Evolutionary conservation across 1,140 invertebrate genomes (phyloP).

Genomic region (Eriosoma lanigerum): DNA sequence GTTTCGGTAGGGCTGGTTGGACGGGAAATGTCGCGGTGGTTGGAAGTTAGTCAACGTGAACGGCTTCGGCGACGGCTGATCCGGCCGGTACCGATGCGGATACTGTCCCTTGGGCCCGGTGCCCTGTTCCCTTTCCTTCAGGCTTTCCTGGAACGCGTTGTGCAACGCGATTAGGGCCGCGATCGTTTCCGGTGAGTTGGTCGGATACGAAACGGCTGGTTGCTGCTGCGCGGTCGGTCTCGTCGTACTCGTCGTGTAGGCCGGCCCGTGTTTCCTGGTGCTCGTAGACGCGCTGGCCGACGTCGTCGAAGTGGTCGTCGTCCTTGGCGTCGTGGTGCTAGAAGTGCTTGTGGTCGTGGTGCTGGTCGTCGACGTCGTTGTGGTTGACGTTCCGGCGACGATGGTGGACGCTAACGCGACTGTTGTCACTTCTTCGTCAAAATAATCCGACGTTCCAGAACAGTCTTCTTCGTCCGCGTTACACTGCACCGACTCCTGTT

Average conservation of each 20-base stretch:
- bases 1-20: conserved; percentile 56
- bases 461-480: conserved; percentile 57
- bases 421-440: not conserved
- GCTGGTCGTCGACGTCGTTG: conserved; percentile 52
- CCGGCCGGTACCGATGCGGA: not conserved
- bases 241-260: conserved; percentile 56
- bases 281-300: conserved; percentile 55
- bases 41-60: conserved; percentile 43
- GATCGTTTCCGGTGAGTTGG: conserved; percentile 55
- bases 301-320: conserved; percentile 56
- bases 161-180: conserved; percentile 56
- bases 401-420: not conserved
- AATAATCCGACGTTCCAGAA: conserved; percentile 24
- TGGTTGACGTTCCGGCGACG: not conserved
- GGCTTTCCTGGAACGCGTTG: conserved; percentile 55
- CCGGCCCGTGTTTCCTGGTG: conserved; percentile 51
- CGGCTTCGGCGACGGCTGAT: conserved; percentile 2
- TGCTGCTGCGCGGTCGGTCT: conserved; percentile 58
- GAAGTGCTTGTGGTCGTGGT: conserved; percentile 44
- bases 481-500: conserved; percentile 55
- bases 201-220: conserved; percentile 55
- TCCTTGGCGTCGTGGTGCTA: conserved; percentile 57
- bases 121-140: conserved; percentile 53
- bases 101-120: conserved; percentile 1
- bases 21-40: conserved; percentile 33